Conservation (phyloP, 2,113 vertebrate species). For the Epinephelus fuscoguttatus region DNA sequence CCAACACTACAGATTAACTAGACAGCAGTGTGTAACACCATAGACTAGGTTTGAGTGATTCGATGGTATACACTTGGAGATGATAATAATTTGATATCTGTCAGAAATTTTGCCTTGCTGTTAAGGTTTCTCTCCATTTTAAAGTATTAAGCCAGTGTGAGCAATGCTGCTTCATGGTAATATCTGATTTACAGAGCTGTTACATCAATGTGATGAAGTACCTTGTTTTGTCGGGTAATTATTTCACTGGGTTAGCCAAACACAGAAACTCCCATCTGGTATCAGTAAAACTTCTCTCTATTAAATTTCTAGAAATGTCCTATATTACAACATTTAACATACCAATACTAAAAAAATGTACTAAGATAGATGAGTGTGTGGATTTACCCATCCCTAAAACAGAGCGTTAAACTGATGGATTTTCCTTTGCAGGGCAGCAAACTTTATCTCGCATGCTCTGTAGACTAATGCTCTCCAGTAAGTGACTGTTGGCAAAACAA, state of each 20-base stretch:
- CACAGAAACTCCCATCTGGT: background rate
- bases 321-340: slow-evolving; percentile 11
- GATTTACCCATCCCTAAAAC: background rate
- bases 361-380: background rate
- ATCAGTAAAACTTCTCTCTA: background rate
- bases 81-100: background rate
- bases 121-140: background rate
- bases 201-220: slow-evolving; percentile 62
- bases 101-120: background rate
- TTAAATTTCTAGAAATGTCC: background rate
- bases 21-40: background rate
- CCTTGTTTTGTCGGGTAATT: slow-evolving; percentile 17
- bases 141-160: background rate
- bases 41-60: background rate
- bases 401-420: background rate
- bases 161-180: background rate
- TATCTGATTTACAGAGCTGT: slow-evolving; percentile 17
- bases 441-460: background rate
- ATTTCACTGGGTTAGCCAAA: background rate
- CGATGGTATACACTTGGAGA: background rate
- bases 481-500: background rate
- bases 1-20: background rate
- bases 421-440: background rate
- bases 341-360: background rate
- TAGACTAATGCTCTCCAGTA: background rate